Evolutionary conservation across 1,140 invertebrate genomes (phyloP), one percentile per base, ranked within the genome.

Genomic region (Pseudomyrmex gracilis): DNA sequence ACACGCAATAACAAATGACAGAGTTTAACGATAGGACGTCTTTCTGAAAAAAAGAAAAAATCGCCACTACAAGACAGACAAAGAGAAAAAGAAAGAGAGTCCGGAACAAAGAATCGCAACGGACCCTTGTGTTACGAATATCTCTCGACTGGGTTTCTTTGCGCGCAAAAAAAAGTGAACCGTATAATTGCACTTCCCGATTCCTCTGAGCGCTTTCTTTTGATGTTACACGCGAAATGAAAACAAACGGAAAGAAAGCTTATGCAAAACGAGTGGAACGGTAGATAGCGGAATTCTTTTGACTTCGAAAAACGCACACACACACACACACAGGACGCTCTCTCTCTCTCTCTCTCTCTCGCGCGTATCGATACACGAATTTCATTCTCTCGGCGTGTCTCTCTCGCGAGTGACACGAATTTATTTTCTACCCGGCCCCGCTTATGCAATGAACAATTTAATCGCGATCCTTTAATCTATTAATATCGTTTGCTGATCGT

Each of bases 91-190:
- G 24, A 34, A 0, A 34, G 34, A 34, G 5, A 34, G 34, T 34
- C 34, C 4, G 34, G 34, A 7, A 34, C 34, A 34, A 34, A 34
- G 34, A 34, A 34, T 34, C 7, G 34, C 34, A 5, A 34, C 34
- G 34, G 34, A 34, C 43, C 51, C 70, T 80, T 80, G 76, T 80
- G 22, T 53, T 47, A 55, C 20, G 24, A 63, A 76, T 66, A 76
- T 76, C 53, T 76, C 66, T 43, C 51, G 15, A 57, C 1, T 8
- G 34, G 20, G 34, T 34, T 49, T 45, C 51, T 55, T 22, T 22
- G 34, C 34, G 7, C 34, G 34, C 34, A 34, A 24, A 68, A 13
- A 80, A 49, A 68, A 47, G 43, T 34, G 5, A 70, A 34, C 5
- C n/a, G 2, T 13, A 47, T 12, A 70, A 70, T 70, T 49, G 20